A percentile compares a stretch with the other conserved stretches of the same genome.
These are phyloP conservation scores for Desoria tigrina DNA, from an alignment of 2,888 invertebrate species.

Conservation along the genomic window DNA sequence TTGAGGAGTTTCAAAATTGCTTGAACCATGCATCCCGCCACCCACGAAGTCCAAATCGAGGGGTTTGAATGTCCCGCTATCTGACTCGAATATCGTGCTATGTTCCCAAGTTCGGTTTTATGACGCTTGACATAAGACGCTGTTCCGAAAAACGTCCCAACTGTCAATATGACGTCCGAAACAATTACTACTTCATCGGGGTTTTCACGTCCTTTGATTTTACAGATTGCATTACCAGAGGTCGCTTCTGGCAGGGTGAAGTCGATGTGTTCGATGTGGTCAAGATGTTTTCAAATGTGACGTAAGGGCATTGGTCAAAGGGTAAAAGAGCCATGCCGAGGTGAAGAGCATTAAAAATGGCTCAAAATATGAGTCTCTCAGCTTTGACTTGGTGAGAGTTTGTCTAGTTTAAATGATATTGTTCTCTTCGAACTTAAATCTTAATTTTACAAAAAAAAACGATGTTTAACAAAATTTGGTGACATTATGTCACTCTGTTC, in stretches of 20 bases:
- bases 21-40: conserved; percentile 68
- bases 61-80: conserved; percentile 67
- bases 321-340: too few relatives aligned
- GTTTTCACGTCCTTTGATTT: conserved; percentile 63
- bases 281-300: conserved; percentile 59
- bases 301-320: too few relatives aligned
- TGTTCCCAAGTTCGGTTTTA: conserved; percentile 64
- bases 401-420: conserved; percentile 68
- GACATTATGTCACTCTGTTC: too few relatives aligned
- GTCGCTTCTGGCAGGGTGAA: conserved; percentile 61
- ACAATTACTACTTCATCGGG: conserved; percentile 68
- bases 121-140: conserved; percentile 66
- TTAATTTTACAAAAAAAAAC: too few relatives aligned
- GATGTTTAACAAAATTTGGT: too few relatives aligned
- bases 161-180: conserved; percentile 78
- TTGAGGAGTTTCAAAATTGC: conserved; percentile 69
- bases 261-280: conserved; percentile 66
- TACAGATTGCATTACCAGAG: conserved; percentile 74
- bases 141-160: conserved; percentile 67
- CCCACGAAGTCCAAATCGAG: conserved; percentile 70
- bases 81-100: conserved; percentile 79
- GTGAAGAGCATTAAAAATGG: too few relatives aligned
- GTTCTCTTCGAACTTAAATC: too few relatives aligned
- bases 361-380: too few relatives aligned
- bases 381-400: conserved; percentile 66